Evolutionary conservation across 1,140 invertebrate genomes (phyloP).

Genomic region (Drosophila persimilis): DNA sequence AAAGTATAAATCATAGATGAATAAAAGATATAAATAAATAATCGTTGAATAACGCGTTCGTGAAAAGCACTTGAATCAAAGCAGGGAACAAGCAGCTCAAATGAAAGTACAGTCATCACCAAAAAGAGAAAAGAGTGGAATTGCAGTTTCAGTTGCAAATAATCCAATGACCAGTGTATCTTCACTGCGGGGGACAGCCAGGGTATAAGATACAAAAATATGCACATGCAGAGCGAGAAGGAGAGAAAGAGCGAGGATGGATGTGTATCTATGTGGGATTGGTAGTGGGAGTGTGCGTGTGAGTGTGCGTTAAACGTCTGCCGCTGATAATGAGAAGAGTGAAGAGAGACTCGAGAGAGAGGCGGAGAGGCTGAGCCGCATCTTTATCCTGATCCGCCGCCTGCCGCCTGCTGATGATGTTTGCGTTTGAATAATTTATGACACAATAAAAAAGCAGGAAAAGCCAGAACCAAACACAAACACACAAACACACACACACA

Average conservation of each 20-base stretch:
- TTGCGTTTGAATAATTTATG: conserved; percentile 83
- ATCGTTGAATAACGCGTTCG: too few relatives aligned
- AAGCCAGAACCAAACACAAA: conserved; percentile 24
- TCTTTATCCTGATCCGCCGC: conserved; percentile 50
- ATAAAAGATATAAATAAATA: too few relatives aligned
- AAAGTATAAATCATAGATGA: too few relatives aligned
- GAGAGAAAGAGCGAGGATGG: conserved; percentile 9
- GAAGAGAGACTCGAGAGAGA: conserved; percentile 6
- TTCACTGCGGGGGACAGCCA: conserved; percentile 51
- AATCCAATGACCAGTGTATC: conserved; percentile 26
- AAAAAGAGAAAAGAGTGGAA: too few relatives aligned
- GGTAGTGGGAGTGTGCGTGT: conserved; percentile 15
- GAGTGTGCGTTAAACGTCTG: conserved; percentile 54
- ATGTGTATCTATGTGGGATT: conserved; percentile 24
- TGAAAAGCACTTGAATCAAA: too few relatives aligned
- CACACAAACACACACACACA: not conserved
- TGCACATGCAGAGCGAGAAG: conserved; percentile 7
- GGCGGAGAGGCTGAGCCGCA: conserved; percentile 36
- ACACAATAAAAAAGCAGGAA: conserved; percentile 67
- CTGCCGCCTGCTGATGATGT: conserved; percentile 71
- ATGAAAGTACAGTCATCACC: too few relatives aligned
- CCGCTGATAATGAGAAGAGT: conserved; percentile 70
- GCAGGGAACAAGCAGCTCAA: too few relatives aligned
- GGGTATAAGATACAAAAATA: conserved; percentile 47
- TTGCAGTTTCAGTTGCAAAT: not conserved